phyloP scores from a whole-genome alignment of 1,140 invertebrate species.

The Drosophila murphyi region DNA sequence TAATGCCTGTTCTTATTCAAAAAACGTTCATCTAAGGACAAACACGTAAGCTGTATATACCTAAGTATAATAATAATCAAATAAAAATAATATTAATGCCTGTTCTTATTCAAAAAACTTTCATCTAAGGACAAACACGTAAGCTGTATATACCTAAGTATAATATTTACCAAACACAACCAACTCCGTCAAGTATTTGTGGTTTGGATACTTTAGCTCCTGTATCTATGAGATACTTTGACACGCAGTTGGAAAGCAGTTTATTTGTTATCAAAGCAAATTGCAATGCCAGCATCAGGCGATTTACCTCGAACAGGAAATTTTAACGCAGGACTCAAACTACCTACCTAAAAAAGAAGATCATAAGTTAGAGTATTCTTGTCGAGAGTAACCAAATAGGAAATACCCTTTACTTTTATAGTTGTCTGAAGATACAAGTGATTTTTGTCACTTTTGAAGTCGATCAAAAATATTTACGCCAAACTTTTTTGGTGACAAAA shows the following conservation, averaged over 20 bases:
- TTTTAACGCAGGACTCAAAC: conserved; percentile 61
- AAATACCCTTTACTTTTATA: neutral
- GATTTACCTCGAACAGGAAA: conserved; percentile 51
- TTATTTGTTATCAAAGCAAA: conserved; percentile 76
- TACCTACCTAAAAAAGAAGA: conserved; percentile 8
- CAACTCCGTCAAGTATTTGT: neutral
- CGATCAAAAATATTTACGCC: no score
- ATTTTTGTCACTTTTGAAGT: neutral
- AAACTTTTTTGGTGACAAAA: no score
- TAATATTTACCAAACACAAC: neutral
- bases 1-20: no score
- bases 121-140: no score
- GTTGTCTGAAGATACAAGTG: neutral
- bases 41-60: no score
- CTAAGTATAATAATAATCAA: neutral
- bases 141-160: neutral
- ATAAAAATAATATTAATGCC: no score
- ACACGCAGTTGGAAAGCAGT: conserved; percentile 45
- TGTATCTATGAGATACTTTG: conserved; percentile 31
- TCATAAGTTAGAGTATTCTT: neutral
- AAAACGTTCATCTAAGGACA: no score
- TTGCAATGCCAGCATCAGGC: conserved; percentile 62
- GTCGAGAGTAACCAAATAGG: neutral
- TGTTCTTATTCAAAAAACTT: no score
- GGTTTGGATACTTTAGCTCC: neutral